Evolutionary conservation across 2,113 vertebrate genomes (phyloP).

Genomic region (Danionella cerebrum): DNA sequence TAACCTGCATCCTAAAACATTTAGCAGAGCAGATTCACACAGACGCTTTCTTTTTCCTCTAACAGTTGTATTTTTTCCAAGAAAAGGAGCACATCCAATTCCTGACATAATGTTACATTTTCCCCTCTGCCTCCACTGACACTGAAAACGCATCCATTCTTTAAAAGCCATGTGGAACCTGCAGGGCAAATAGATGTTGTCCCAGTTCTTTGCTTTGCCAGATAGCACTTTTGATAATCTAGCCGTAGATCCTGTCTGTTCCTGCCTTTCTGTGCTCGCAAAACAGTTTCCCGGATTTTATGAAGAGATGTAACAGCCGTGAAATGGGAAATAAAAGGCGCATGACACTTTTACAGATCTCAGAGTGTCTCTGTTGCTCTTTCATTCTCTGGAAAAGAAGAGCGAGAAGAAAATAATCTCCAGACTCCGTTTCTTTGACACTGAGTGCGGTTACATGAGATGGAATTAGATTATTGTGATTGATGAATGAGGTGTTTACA

Average conservation of each 20-base stretch:
- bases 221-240: conserved; percentile 58
- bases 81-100: conserved; percentile 38
- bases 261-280: conserved; percentile 37
- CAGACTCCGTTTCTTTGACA: neutral
- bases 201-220: conserved; percentile 38
- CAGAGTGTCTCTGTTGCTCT: conserved; percentile 23
- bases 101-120: conserved; percentile 52
- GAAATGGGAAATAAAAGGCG: conserved; percentile 45
- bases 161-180: conserved; percentile 46
- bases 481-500: too few relatives aligned
- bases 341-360: conserved; percentile 12
- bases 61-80: conserved; percentile 46
- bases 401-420: neutral
- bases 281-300: conserved; percentile 41
- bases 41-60: conserved; percentile 39
- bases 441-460: too few relatives aligned
- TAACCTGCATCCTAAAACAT: conserved; percentile 61
- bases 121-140: conserved; percentile 43
- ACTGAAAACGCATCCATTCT: conserved; percentile 49
- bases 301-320: conserved; percentile 53
- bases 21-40: conserved; percentile 56
- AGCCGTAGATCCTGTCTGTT: conserved; percentile 35
- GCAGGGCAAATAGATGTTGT: conserved; percentile 50
- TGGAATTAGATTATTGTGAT: too few relatives aligned
- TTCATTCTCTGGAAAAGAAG: conserved; percentile 1